Conservation (phyloP, 2,113 vertebrate genomes). For the crab-eating macaque (Macaca fascicularis) region DNA sequence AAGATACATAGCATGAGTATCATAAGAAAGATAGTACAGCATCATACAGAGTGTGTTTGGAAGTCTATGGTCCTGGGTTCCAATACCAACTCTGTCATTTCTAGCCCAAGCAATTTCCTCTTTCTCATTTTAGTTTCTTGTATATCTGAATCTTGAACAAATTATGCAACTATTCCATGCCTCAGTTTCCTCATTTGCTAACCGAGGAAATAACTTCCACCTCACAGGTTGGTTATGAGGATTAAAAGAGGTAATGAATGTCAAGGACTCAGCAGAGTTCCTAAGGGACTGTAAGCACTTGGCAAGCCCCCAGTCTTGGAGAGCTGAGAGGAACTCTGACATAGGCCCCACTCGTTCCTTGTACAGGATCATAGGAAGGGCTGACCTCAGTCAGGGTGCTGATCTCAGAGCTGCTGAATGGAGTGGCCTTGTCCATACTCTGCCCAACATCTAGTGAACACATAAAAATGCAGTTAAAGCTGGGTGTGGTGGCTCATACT, state of each 20-base stretch:
- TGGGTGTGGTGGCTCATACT: too few relatives aligned
- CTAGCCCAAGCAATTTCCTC: neutral
- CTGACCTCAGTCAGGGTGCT: neutral
- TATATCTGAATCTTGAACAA: neutral
- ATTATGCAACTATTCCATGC: neutral
- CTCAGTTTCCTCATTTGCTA: conserved; percentile 17
- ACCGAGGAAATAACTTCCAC: neutral
- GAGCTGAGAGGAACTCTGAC: neutral
- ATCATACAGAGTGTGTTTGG: neutral
- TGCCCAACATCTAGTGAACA: neutral
- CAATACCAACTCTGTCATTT: neutral
- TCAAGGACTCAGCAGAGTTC: neutral
- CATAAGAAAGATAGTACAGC: neutral
- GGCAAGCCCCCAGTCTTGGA: too few relatives aligned
- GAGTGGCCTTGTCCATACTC: neutral
- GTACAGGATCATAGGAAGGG: neutral
- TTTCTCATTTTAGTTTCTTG: neutral
- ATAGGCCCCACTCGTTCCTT: neutral
- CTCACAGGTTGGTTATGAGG: neutral
- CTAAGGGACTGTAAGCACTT: neutral
- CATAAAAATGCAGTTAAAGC: neutral
- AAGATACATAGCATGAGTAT: neutral
- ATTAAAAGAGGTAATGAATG: neutral
- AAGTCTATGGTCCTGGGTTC: neutral
- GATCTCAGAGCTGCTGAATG: neutral